These are phyloP conservation scores for Sphaerodactylus townsendi DNA, from an alignment of 2,113 vertebrate species.

Conservation along the genomic window DNA sequence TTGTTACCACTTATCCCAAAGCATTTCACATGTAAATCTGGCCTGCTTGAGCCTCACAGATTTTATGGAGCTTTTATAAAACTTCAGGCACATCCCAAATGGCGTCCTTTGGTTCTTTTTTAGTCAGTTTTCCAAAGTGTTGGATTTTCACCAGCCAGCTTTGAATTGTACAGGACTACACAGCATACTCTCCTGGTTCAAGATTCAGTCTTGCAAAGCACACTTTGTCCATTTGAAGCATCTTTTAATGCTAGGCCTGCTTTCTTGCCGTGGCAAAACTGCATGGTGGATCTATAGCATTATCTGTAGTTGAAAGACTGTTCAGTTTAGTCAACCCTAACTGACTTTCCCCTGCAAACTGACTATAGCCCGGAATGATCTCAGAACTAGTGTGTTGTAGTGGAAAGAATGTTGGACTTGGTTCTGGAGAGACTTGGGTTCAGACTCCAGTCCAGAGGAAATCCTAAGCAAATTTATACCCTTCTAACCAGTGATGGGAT, in stretches of 20 bases:
- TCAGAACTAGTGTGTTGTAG: neutral
- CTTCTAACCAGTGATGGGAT: too few relatives aligned
- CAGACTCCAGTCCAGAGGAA: too few relatives aligned
- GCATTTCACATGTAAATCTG: neutral
- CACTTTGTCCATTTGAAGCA: neutral
- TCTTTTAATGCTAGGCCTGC: neutral
- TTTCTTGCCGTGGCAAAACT: neutral
- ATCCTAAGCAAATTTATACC: neutral
- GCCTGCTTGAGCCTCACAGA: neutral
- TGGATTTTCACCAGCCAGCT: neutral
- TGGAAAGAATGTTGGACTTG: neutral
- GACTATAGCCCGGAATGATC: too few relatives aligned
- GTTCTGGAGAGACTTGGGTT: neutral
- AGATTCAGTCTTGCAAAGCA: too few relatives aligned
- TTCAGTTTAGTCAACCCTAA: neutral
- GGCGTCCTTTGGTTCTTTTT: neutral
- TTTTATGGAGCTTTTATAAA: neutral
- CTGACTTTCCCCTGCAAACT: too few relatives aligned
- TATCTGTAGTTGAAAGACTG: conserved; percentile 47
- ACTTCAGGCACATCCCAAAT: neutral
- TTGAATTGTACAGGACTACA: neutral
- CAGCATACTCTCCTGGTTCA: neutral
- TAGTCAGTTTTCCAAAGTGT: neutral
- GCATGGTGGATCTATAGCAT: neutral
- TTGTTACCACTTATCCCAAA: neutral